Evolutionary conservation across 2,888 invertebrate species (phyloP).

Genomic region (Amphipyra berbera): DNA sequence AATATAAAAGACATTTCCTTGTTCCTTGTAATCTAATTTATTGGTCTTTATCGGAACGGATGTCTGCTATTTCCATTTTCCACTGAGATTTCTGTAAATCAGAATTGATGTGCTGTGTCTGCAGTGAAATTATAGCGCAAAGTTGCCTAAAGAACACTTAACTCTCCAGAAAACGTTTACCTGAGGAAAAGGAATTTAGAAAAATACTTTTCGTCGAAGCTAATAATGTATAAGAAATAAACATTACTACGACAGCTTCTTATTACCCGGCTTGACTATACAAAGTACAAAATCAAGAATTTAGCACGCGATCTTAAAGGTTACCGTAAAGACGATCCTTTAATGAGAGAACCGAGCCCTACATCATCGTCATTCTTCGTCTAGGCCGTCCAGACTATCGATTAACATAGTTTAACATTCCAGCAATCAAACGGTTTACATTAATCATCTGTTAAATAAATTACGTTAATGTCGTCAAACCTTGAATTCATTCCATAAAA

Average conservation of each 20-base stretch:
- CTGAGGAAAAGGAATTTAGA: too few species aligned
- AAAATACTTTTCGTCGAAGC: neutral
- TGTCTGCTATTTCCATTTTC: neutral
- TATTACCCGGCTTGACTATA: too few species aligned
- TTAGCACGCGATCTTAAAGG: conserved; percentile 15
- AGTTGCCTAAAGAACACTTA: neutral
- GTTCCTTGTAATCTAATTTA: neutral
- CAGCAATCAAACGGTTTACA: conserved; percentile 21
- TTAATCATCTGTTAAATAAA: conserved; percentile 25
- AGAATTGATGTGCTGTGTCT: too few species aligned
- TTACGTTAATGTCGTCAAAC: conserved; percentile 6
- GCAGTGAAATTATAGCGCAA: too few species aligned
- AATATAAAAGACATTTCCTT: conserved; percentile 13
- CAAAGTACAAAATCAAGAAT: conserved; percentile 3
- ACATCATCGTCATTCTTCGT: conserved; percentile 17
- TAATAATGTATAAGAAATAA: too few species aligned
- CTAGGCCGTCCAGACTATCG: conserved; percentile 40
- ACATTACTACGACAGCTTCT: too few species aligned
- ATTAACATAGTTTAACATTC: conserved; percentile 39
- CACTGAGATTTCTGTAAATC: neutral
- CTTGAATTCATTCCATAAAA: conserved; percentile 5
- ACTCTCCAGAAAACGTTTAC: neutral
- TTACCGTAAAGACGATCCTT: conserved; percentile 27
- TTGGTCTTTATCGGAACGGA: neutral
- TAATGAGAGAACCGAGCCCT: conserved; percentile 12